Conservation (phyloP, 1,140 invertebrate species). For the Semibalanus balanoides region DNA sequence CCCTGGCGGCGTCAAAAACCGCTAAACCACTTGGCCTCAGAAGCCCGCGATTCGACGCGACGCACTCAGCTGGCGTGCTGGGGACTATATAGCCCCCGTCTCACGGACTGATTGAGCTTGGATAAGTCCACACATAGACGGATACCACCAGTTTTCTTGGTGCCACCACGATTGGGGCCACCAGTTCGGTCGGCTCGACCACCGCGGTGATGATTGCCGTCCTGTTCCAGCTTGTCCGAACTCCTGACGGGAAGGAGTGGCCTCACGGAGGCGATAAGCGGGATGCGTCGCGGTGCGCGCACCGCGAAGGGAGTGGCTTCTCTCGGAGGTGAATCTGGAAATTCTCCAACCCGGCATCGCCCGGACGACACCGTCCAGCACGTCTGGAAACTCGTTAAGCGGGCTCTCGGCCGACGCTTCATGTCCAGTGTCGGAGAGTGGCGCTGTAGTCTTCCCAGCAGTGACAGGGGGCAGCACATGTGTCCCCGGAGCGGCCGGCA, state of each 20-base stretch:
- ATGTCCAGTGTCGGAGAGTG: too few species aligned
- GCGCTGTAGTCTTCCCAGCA: too few species aligned
- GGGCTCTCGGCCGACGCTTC: too few species aligned
- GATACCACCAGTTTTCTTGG: conserved; percentile 13
- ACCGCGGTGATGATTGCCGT: conserved; percentile 9
- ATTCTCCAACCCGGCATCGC: neutral
- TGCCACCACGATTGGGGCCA: conserved; percentile 14
- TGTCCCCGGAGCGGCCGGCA: too few species aligned
- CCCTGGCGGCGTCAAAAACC: conserved; percentile 24
- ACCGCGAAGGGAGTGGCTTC: neutral
- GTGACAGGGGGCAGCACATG: too few species aligned
- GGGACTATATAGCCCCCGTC: neutral
- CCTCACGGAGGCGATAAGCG: neutral
- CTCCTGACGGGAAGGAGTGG: neutral
- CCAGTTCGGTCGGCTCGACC: conserved; percentile 12
- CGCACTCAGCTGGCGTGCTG: conserved; percentile 15
- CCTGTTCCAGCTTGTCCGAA: neutral
- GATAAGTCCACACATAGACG: conserved; percentile 19
- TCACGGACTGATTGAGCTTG: conserved; percentile 19
- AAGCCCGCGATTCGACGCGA: conserved; percentile 12
- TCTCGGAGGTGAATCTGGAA: neutral
- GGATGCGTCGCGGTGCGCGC: neutral
- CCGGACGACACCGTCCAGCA: too few species aligned
- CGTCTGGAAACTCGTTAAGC: too few species aligned
- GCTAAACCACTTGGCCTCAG: conserved; percentile 15